Evolutionary conservation across 2,113 vertebrate species (phyloP), one percentile per base, ranked within the genome.

Genomic region (Nycticorax nycticorax): DNA sequence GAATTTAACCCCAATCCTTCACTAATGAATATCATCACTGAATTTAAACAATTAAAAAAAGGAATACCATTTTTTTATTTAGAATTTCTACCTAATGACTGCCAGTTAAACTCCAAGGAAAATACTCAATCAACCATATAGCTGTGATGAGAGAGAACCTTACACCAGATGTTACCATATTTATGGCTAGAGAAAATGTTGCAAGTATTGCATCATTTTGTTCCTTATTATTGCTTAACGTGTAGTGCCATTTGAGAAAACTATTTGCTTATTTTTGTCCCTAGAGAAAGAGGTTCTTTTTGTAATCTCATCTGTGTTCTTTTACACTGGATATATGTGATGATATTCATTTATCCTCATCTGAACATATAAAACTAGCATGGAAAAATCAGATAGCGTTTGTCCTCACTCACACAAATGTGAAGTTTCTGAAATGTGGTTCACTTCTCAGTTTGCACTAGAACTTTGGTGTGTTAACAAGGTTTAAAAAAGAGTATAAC

Each of bases 301-400:
- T 37, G 15, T 53, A 59, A 71, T 6, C 5, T 59, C 28, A 33
- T 21, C 5, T 4, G 8, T 41, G 59, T 21, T 37, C 7, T 64
- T 27, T 63, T 32, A 57, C 32, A 35, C 14, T 0, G 1, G 60
- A 2, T 71, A 47, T 59, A 75, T 67, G 60, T 16, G 56, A 57
- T 1, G 0, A 27, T 22, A 22, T 2, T 45, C 0, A 37, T 32
- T 74, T 67, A 59, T n/a, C 14, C 26, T 26, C 26, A 45, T 7
- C 8, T n/a, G 33, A 39, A 82, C 68, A 56, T 6, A 39, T 2
- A 72, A 72, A 72, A 33, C 5, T 26, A 60, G 7, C 15, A 5
- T 3, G 8, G 37, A 32, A 57, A 57, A 66, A 66, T 47, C 19
- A 23, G 57, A 17, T 6, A 47, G 15, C 10, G 3, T 6, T 50